Evolutionary conservation across 2,113 vertebrate species (phyloP), one percentile per base, ranked within the genome.

Genomic region (Dromiciops gliroides): DNA sequence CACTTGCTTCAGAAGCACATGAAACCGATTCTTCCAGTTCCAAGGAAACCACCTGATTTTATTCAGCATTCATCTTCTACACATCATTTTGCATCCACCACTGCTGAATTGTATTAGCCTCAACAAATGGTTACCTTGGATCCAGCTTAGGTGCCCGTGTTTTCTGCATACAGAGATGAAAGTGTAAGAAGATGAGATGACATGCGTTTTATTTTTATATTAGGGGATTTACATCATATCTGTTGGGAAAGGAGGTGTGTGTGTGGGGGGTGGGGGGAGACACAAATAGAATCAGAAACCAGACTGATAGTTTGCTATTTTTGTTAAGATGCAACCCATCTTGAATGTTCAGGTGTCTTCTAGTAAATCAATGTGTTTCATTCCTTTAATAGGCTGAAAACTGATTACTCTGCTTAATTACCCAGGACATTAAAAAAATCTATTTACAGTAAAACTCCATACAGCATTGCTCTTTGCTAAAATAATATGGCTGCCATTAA

Each of bases 341-440:
- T 25, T 56, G 3, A 92, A 94, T 37, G 48, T 7, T 52, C 26
- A 93, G 47, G 9, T 94, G 49, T 96, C 22, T 83, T 28, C 88
- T 92, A 92, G 26, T 47, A 95, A 93, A 48, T 96, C 56, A 47
- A 89, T 37, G 48, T 95, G 89, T 90, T 90, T 50, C 89, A 49
- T 28, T 48, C 23, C 24, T 95, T 96, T 93, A 96, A 88, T 92
- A 89, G 48, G 44, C 75, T 91, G 50, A 94, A 95, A 94, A 92
- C 90, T 93, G 93, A 92, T 96, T 90, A 67, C n/a, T 92, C 3
- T 92, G 23, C 37, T 96, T 96, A 94, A 95, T 94, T 93, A 88
- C 92, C 50, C 10, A 93, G 28, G 89, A 3, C 89, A 95, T 95
- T 83, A 83, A 90, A 96, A 95, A n/a, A 52, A 95, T 48, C 28